Evolutionary conservation across 2,888 invertebrate genomes (phyloP), one percentile per base, ranked within the genome.

Genomic region (Protodeltote pygarga): DNA sequence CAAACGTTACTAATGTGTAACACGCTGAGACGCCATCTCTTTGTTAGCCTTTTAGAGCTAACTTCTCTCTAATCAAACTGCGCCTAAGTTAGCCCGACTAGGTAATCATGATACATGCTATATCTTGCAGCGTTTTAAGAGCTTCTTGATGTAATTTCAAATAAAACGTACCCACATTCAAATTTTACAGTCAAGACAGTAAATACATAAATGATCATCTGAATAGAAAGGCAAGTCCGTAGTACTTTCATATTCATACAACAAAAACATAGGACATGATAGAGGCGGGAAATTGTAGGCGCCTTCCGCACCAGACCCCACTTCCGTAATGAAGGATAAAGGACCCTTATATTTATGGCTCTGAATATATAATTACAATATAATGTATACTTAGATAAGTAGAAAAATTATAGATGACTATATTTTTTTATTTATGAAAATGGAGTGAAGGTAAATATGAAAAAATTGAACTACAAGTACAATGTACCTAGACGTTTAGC

Each of bases 271-370:
- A 37, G 13, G 34, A 24, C 25, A 25, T 16, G 32, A 38, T 38
- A 31, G 31, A 35, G 33, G 31, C 55, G 64, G 69, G 52, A 72
- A 69, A 45, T 59, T 45, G 34, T 55, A 47, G 62, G 38, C 61
- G 64, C 60, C 64, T 77, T 73, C 75, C 73, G 71, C 64, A 65
- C 49, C 48, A 58, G 49, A 55, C 41, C 21, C 37, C 46, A 38
- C 62, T 66, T 65, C 73, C 67, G 65, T 32, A 52, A 13, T 20
- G 20, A 25, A 41, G 46, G 45, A 52, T 52, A 64, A 52, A 59
- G 35, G 28, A 20, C 34, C 41, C 37, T 40, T 20, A 50, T 49
- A 44, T 32, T 33, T 48, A 41, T 41, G 29, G 14, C 35, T 5
- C 24, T 21, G 17, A 14, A 32, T 27, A 29, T 17, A 5, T 6